Evolutionary conservation across 2,888 invertebrate species (phyloP), one percentile per base, ranked within the genome.

Genomic region (Drosophila buzzatii): DNA sequence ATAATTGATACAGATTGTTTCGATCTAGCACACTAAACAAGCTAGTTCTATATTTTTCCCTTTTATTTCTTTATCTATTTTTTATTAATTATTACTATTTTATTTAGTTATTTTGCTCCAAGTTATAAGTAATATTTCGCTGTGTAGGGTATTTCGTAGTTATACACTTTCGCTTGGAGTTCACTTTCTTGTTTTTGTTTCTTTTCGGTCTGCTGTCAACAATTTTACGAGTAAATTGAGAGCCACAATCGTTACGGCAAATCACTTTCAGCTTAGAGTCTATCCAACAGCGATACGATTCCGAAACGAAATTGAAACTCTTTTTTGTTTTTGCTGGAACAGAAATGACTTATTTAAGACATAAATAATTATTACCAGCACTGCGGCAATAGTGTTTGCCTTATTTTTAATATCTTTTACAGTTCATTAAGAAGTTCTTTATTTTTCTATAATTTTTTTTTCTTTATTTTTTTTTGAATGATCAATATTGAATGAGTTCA

Each of bases 181-280:
- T 20, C 3, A 14, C 8, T 8, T 7, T 0, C 3, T 71, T 60
- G 65, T 62, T 66, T 69, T 60, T 45, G 55, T 64, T 70, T 68
- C 49, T 56, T 69, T 59, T 31, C 39, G 62, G 44, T 35, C 16
- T 60, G 69, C 76, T 81, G 77, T 66, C 82, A 85, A 73, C 84
- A 59, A 68, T 85, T 85, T 85, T 84, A 85, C 85, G 85, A 84
- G 83, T 76, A 76, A 80, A 78, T 83, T 70, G 85, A 73, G 81
- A 77, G 72, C 82, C 79, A 84, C 78, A 83, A 84, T 81, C 84
- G 85, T 82, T 84, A 81, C 73, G 74, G 74, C 81, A 82, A 84
- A 86, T 86, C 86, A 79, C 76, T 86, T 85, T 75, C 60, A 85
- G 82, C 79, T 81, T 79, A 78, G 55, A 67, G 77, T 68, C 72